Conservation (phyloP, 2,113 vertebrate genomes). For the Ochotona princeps region DNA sequence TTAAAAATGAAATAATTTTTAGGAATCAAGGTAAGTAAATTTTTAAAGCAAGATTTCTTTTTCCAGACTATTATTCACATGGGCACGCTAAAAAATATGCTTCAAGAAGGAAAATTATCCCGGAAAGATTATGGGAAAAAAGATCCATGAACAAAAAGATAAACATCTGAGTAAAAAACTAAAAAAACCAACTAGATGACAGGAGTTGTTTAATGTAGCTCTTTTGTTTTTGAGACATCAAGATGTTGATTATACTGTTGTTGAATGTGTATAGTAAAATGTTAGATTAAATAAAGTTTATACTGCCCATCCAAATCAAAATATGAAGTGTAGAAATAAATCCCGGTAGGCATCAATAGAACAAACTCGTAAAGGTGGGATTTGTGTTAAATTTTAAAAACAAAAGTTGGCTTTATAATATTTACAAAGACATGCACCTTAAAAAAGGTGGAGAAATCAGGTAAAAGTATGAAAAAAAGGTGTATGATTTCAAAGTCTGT, state of each 20-base stretch:
- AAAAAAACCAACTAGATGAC: constrained; percentile 18
- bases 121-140: not conserved
- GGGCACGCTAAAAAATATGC: not conserved
- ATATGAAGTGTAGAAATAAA: not conserved
- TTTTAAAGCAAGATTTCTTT: not conserved
- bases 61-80: not conserved
- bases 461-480: not conserved
- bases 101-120: constrained; percentile 8
- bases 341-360: not conserved
- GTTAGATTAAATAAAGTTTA: not conserved
- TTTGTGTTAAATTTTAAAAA: not conserved
- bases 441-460: constrained; percentile 11
- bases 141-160: not conserved
- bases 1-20: not conserved
- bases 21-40: not conserved
- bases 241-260: not conserved
- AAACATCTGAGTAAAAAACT: not conserved
- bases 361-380: not conserved
- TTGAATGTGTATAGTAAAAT: not conserved
- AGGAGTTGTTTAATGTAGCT: not conserved
- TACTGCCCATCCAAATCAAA: not conserved
- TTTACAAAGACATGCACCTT: not conserved
- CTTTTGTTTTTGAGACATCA: not conserved
- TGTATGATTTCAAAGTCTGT: not conserved
- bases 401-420: not conserved